Evolutionary conservation across 2,888 invertebrate genomes (phyloP), one percentile per base, ranked within the genome.

Genomic region (Leucania comma): DNA sequence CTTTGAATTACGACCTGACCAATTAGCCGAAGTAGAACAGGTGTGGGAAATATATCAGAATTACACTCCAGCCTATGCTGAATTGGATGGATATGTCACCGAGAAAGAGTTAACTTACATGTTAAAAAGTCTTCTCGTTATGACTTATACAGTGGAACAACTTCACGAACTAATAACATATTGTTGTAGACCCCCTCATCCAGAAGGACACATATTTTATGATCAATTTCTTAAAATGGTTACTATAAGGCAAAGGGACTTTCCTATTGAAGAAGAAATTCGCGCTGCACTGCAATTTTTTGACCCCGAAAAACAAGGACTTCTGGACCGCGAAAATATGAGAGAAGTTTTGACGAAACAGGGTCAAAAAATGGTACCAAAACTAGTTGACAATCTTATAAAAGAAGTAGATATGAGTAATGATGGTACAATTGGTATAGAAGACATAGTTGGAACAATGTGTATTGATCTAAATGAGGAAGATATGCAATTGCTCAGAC

Each of bases 361-460:
- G 72, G 95, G 95, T n/a, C 75, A 92, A 63, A 95, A 93, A 88
- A 89, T 95, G 91, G 46, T 87, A 1, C 87, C 86, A 24, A 93
- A 90, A 72, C 82, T 83, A 59, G 67, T 95, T 32, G 92, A 94
- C 66, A 91, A 89, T 77, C 88, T 95, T 26, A 92, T 95, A 58
- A 95, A 95, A 83, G 95, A 95, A 86, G 93, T 95, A 6, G 95
- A 95, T 72, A 88, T 95, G 78, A 89, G 88, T 64, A 94, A 94
- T 73, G 95, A 95, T 78, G 95, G 95, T 24, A 94, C 93, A 8
- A 90, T 95, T 68, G 94, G 94, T 29, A 86, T 95, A 54, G 95
- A 95, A 72, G 95, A 95, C 74, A 90, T 94, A 8, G 90, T 95
- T 8, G 95, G 93, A n/a, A 95, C 95, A 17, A 91, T 95, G 90